Conservation (phyloP, 2,888 invertebrate species). For the Drosophila falleni region DNA sequence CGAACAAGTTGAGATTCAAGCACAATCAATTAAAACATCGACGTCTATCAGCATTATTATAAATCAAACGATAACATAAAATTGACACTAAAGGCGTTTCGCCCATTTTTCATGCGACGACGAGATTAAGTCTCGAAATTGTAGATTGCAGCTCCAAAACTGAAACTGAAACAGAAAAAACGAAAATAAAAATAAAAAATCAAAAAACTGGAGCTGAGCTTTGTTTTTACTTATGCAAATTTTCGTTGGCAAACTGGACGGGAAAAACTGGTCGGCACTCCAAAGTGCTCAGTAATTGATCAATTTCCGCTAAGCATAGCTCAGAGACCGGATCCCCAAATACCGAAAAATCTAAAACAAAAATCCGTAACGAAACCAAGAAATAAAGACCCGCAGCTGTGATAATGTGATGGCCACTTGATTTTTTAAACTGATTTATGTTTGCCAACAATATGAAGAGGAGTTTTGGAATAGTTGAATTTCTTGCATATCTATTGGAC, state of each 20-base stretch:
- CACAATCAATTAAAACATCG: conserved; percentile 75
- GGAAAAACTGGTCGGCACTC: conserved; percentile 70
- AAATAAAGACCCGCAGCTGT: conserved; percentile 49
- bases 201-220: conserved; percentile 57
- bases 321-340: conserved; percentile 51
- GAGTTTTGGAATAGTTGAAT: conserved; percentile 24
- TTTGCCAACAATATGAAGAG: conserved; percentile 18
- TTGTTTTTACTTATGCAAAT: conserved; percentile 73
- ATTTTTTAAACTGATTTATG: conserved; percentile 71
- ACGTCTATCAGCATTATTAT: conserved; percentile 81
- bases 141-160: conserved; percentile 46
- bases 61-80: conserved; percentile 81
- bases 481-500: conserved; percentile 15
- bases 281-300: conserved; percentile 76
- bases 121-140: conserved; percentile 65
- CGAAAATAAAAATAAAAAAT: conserved; percentile 1
- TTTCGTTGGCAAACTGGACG: conserved; percentile 59
- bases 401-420: conserved; percentile 70
- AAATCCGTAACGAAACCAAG: conserved; percentile 21
- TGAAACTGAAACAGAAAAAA: conserved; percentile 11
- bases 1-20: conserved; percentile 14
- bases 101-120: conserved; percentile 74
- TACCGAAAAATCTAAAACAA: conserved; percentile 15
- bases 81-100: conserved; percentile 81
- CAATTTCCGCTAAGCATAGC: conserved; percentile 70